Base-by-base conservation (phyloP, 2,888 invertebrate genomes). In the Anarsia innoxiella region DNA sequence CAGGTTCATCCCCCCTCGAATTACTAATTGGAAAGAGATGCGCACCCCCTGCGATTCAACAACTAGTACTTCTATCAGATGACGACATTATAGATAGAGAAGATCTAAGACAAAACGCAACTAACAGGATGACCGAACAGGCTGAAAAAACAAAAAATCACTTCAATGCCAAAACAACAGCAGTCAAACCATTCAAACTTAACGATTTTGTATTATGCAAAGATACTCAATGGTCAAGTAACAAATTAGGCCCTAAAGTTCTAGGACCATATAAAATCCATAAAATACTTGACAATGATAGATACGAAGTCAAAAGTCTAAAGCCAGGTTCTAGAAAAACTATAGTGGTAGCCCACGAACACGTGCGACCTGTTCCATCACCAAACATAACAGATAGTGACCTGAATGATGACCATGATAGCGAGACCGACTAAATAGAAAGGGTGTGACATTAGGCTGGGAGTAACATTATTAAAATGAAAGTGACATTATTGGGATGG, bases 171-270 rank as follows among this genome's bases (percentile, higher is more conserved):
- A 25, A 25, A 25, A n/a, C n/a, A n/a, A n/a, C n/a, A n/a, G n/a
- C n/a, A n/a, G n/a, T n/a, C n/a, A n/a, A n/a, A n/a, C n/a, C n/a
- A n/a, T n/a, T n/a, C n/a, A n/a, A n/a, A n/a, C n/a, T n/a, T n/a
- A n/a, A n/a, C n/a, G n/a, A n/a, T n/a, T n/a, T n/a, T n/a, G n/a
- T n/a, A n/a, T n/a, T n/a, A n/a, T n/a, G n/a, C n/a, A n/a, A n/a
- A n/a, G n/a, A n/a, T n/a, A n/a, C n/a, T n/a, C n/a, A n/a, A n/a
- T n/a, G n/a, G n/a, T n/a, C n/a, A n/a, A n/a, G n/a, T n/a, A n/a
- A n/a, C n/a, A n/a, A n/a, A n/a, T n/a, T 6, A 5, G 6, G 19
- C 28, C 35, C 36, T 8, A 51, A 49, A 23, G 47, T 43, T 19
- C 46, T 41, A 8, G 33, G 33, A 12, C 25, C 33, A 2, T 33